Base-by-base conservation (phyloP, 1,140 invertebrate genomes). In the Melitaea cinxia region DNA sequence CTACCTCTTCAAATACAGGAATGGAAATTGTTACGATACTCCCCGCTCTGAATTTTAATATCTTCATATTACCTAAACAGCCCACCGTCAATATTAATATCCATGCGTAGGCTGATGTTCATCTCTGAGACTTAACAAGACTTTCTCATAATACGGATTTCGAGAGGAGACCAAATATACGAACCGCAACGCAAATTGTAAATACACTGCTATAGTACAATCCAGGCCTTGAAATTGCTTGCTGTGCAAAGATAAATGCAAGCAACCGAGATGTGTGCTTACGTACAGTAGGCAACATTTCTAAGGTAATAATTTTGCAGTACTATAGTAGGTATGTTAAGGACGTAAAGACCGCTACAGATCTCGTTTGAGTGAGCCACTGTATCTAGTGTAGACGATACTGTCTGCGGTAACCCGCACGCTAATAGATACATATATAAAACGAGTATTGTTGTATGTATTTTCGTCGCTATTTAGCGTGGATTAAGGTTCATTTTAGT, bases 201-300 rank as follows among this genome's bases (percentile, higher is more conserved):
- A 78, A 78, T 73, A 78, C 57, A 62, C 72, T 65, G 67, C 62
- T 61, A 69, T 72, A 69, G 70, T 75, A 68, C 73, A 67, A 65
- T 64, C 56, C 57, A 57, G 72, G 72, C 70, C 68, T 73, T 67
- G 72, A 70, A 76, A 74, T 74, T 74, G 74, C 77, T 72, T 78
- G 77, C 77, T 72, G 59, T 69, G 73, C 72, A 72, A 74, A 73
- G 72, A 78, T 76, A 72, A 72, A 75, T 72, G 70, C 73, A 72
- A 69, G 70, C 64, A 65, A 59, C 56, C 52, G 60, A 56, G 69
- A 68, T 72, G 70, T 69, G 67, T 71, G 66, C 59, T 60, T 55
- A 52, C 23, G 58, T 60, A 65, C 54, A 21, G 47, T 57, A 9
- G 47, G 28, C 58, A 47, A 47, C 54, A 23, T 23, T 21, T n/a